These are phyloP conservation scores for Periophthalmodon schlosseri DNA, from an alignment of 2,113 vertebrate species.

Conservation along the genomic window DNA sequence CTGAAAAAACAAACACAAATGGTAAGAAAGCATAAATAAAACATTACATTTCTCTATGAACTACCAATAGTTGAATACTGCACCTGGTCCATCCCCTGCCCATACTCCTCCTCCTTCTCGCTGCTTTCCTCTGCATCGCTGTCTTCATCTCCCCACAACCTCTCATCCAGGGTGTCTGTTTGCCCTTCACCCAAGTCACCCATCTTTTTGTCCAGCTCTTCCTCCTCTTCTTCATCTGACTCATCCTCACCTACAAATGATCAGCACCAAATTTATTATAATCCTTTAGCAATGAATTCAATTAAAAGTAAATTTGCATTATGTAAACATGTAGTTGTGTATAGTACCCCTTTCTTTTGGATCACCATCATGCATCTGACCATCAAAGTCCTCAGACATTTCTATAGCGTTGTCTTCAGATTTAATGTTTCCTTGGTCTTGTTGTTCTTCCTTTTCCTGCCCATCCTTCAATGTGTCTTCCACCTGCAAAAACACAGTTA, in stretches of 20 bases:
- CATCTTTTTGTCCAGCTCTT: conserved; percentile 95
- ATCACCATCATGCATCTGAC: conserved; percentile 90
- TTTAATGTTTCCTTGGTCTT: conserved; percentile 85
- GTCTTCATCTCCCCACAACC: conserved; percentile 90
- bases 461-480: conserved; percentile 90
- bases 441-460: conserved; percentile 88
- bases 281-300: background rate
- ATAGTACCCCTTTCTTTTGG: conserved; percentile 80
- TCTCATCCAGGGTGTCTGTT: conserved; percentile 92
- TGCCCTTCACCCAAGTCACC: conserved; percentile 90
- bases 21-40: background rate
- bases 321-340: background rate
- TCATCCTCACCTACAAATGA: conserved; percentile 77
- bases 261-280: background rate
- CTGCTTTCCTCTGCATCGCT: conserved; percentile 79
- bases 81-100: conserved; percentile 96
- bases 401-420: conserved; percentile 95
- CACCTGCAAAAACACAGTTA: conserved; percentile 73
- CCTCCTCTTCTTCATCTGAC: conserved; percentile 82
- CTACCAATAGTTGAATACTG: background rate
- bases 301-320: background rate
- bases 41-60: background rate
- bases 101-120: conserved; percentile 87
- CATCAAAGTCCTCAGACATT: conserved; percentile 98
- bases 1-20: conserved; percentile 58